Conservation (phyloP, 2,113 vertebrate species). For the Petroica traversi region DNA sequence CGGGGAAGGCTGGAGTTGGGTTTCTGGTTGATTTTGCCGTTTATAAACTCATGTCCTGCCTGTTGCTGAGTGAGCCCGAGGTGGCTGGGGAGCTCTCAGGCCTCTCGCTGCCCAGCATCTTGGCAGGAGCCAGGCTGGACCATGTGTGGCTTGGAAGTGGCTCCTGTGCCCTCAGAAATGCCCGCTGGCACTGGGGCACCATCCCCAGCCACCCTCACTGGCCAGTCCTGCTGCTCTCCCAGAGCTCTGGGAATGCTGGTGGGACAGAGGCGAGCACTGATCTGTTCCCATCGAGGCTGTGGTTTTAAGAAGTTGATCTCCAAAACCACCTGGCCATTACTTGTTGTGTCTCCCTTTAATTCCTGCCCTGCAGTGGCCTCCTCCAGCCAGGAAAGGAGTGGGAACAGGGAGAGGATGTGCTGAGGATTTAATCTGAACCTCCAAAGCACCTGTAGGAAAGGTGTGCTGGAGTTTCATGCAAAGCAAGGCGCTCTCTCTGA, state of each 20-base stretch:
- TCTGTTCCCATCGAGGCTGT: accelerated
- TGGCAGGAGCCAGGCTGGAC: not conserved
- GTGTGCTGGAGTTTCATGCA: not conserved
- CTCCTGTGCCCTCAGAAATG: not conserved
- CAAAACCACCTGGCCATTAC: not conserved
- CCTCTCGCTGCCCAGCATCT: not conserved
- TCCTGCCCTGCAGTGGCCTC: not conserved
- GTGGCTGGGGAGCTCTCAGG: not conserved
- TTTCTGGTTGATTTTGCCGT: not conserved
- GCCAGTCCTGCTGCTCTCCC: not conserved
- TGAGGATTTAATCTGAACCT: not conserved
- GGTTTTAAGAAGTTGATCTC: not conserved
- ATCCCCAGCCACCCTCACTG: not conserved
- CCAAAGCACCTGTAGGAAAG: not conserved
- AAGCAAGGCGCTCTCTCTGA: not conserved
- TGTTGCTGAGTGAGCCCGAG: accelerated
- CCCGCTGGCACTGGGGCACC: not conserved
- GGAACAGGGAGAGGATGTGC: not conserved
- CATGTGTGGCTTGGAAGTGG: not conserved
- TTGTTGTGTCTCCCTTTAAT: not conserved
- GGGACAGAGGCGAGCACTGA: accelerated
- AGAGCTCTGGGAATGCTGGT: not conserved
- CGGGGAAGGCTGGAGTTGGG: not conserved
- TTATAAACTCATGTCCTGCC: not conserved
- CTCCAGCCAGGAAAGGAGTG: not conserved